These are phyloP conservation scores for Mythimna lalbum DNA, from an alignment of 2,888 invertebrate genomes.

Conservation along the genomic window DNA sequence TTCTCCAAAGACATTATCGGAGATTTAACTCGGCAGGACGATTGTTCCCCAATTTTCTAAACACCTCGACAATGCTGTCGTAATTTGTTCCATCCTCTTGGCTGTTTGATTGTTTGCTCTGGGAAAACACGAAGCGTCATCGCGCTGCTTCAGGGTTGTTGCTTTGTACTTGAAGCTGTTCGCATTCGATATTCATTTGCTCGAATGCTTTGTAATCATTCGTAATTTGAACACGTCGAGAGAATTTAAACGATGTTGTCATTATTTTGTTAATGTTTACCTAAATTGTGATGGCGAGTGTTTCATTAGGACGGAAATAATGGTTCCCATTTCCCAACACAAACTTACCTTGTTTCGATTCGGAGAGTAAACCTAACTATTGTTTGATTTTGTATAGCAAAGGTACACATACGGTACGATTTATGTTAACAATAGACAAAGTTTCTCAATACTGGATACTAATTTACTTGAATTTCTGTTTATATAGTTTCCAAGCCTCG, in stretches of 20 bases:
- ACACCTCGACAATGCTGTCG: slow-evolving; percentile 85
- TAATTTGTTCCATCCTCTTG: slow-evolving; percentile 87
- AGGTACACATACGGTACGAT: slow-evolving; percentile 33
- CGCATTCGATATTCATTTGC: slow-evolving; percentile 85
- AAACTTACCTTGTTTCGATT: slow-evolving; percentile 42
- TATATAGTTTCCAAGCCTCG: slow-evolving; percentile 68
- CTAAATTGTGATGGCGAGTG: slow-evolving; percentile 64
- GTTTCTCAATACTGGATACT: slow-evolving; percentile 63
- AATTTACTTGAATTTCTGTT: slow-evolving; percentile 66
- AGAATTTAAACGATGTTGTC: slow-evolving; percentile 77
- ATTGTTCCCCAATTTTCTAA: slow-evolving; percentile 89
- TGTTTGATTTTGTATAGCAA: slow-evolving; percentile 52
- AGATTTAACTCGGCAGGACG: slow-evolving; percentile 86
- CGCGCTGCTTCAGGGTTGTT: slow-evolving; percentile 74
- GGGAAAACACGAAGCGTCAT: slow-evolving; percentile 82
- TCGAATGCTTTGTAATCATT: slow-evolving; percentile 81
- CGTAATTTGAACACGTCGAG: slow-evolving; percentile 75
- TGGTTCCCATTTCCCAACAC: slow-evolving; percentile 62
- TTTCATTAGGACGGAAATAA: slow-evolving; percentile 67
- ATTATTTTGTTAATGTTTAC: slow-evolving; percentile 74
- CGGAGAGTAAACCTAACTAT: slow-evolving; percentile 41
- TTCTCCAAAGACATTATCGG: slow-evolving; percentile 86
- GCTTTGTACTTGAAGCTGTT: slow-evolving; percentile 78
- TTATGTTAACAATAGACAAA: slow-evolving; percentile 39
- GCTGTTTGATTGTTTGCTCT: slow-evolving; percentile 84